Evolutionary conservation across 1,140 invertebrate species (phyloP).

Genomic region (Drosophila tropicalis): DNA sequence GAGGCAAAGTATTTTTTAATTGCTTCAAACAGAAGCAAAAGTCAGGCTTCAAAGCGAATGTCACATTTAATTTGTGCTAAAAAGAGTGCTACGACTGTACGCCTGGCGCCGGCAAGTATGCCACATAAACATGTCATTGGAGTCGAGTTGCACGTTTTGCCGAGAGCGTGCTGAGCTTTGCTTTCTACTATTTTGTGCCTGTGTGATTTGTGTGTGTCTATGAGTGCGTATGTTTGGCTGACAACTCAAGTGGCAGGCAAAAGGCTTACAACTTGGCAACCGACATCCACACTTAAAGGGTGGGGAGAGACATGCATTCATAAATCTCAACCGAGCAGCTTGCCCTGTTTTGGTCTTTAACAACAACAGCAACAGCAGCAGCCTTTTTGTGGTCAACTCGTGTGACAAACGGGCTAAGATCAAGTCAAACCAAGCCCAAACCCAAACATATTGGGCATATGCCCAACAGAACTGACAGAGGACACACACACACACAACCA

Average conservation of each 20-base stretch:
- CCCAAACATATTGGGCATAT: constrained; percentile 6
- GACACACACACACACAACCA: neutral
- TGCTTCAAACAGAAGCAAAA: constrained; percentile 26
- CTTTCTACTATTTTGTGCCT: constrained; percentile 2
- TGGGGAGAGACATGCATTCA: constrained; percentile 15
- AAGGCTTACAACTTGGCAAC: constrained; percentile 34
- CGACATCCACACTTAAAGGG: constrained; percentile 23
- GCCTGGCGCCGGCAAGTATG: constrained; percentile 34
- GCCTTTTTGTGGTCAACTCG: constrained; percentile 56
- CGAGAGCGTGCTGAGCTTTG: constrained; percentile 58
- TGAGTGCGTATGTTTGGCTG: neutral
- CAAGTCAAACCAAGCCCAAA: constrained; percentile 3
- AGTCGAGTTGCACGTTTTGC: constrained; percentile 55
- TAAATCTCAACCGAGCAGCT: constrained; percentile 55
- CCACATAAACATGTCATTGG: constrained; percentile 69
- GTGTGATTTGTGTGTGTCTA: constrained; percentile 4
- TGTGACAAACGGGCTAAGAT: constrained; percentile 21
- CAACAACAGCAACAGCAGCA: neutral
- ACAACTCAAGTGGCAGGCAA: constrained; percentile 34
- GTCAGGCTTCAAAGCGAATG: constrained; percentile 21
- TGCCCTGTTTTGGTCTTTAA: neutral
- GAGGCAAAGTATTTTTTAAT: constrained; percentile 25
- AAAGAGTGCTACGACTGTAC: constrained; percentile 29
- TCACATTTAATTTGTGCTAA: constrained; percentile 41
- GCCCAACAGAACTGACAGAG: neutral